phyloP scores from a whole-genome alignment of 1,140 invertebrate species.

The Lepidurus arcticus region DNA sequence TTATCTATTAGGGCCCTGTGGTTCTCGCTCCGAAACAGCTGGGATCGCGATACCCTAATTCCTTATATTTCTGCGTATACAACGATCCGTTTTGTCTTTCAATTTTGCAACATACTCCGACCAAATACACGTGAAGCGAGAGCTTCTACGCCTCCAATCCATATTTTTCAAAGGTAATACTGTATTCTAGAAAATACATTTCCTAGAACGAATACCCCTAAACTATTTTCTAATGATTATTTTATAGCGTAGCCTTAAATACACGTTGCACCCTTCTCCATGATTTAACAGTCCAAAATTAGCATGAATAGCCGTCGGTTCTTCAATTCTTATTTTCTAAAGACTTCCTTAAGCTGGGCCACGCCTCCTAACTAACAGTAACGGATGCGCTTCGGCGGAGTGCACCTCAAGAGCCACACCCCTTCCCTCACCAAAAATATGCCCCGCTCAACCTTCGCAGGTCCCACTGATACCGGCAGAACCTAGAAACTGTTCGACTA shows the following conservation, averaged over 20 bases:
- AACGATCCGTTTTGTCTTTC: too few relatives aligned
- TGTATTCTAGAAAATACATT: too few relatives aligned
- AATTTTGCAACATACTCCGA: too few relatives aligned
- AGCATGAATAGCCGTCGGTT: neutral
- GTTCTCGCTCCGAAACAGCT: too few relatives aligned
- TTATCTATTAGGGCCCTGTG: too few relatives aligned
- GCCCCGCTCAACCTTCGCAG: neutral
- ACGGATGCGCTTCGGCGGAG: neutral
- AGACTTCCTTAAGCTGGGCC: neutral
- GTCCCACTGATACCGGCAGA: neutral
- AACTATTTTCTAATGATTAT: neutral
- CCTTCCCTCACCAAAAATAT: neutral
- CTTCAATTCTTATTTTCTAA: neutral
- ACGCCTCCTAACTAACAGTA: neutral
- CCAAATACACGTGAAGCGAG: too few relatives aligned
- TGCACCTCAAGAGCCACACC: neutral
- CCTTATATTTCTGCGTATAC: too few relatives aligned
- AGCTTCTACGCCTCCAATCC: too few relatives aligned
- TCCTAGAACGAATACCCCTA: too few relatives aligned
- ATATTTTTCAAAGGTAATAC: too few relatives aligned
- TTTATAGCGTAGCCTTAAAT: neutral
- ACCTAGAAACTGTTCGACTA: neutral
- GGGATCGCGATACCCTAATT: too few relatives aligned
- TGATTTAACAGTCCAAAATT: neutral
- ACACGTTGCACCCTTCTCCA: neutral